Conservation (phyloP, 1,140 invertebrate genomes). For the Anthonomus grandis region DNA sequence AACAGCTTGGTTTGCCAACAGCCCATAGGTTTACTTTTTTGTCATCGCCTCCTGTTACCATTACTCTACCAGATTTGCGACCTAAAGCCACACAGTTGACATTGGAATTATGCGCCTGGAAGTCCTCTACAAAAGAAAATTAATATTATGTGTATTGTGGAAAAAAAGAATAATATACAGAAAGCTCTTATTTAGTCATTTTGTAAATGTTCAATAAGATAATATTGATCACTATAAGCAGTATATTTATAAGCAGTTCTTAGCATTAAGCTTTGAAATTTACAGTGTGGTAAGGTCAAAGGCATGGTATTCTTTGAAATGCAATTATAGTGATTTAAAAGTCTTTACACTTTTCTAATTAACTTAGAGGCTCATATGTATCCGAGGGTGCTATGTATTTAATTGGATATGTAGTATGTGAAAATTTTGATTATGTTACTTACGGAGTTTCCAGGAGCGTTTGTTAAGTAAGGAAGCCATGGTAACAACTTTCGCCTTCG, state of each 20-base stretch:
- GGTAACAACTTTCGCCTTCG: too few relatives aligned
- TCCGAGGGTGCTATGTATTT: background rate
- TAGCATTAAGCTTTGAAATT: too few relatives aligned
- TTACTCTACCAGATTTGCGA: conserved; percentile 84
- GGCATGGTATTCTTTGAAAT: too few relatives aligned
- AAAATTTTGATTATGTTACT: conserved; percentile 39
- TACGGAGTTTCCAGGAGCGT: conserved; percentile 60
- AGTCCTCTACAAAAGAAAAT: conserved; percentile 85
- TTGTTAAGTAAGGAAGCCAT: conserved; percentile 61
- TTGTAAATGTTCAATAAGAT: too few relatives aligned
- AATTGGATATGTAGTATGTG: background rate
- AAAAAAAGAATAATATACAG: too few relatives aligned
- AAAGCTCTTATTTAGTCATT: too few relatives aligned
- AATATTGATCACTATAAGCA: too few relatives aligned
- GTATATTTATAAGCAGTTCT: too few relatives aligned
- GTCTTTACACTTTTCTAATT: background rate
- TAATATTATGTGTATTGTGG: too few relatives aligned
- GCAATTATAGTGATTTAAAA: too few relatives aligned
- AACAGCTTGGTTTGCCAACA: conserved; percentile 90
- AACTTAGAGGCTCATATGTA: background rate
- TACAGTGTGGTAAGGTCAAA: too few relatives aligned
- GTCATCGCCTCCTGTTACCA: conserved; percentile 96
- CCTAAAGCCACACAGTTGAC: conserved; percentile 89
- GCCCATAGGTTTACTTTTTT: conserved; percentile 98
- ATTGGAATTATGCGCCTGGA: conserved; percentile 82